Percentiles rank a stretch among this genome's conserved stretches.
These are phyloP conservation scores for Bufo gargarizans DNA, from an alignment of 2,113 vertebrate species.

Conservation along the genomic window DNA sequence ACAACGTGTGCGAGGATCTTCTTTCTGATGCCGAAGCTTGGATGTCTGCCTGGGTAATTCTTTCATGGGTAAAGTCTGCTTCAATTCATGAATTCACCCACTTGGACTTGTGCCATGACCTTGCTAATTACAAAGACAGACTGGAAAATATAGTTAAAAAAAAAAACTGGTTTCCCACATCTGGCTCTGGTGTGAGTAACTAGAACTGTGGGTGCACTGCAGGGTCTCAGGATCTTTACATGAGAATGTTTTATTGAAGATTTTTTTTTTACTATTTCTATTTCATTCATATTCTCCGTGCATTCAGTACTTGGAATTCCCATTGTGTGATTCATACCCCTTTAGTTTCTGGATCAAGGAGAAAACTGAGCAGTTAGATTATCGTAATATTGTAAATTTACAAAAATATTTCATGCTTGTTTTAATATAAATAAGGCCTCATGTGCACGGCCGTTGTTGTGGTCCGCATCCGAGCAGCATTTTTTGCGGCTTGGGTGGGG, in stretches of 20 bases:
- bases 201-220: not conserved
- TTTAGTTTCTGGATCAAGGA: not conserved
- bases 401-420: no score
- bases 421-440: no score
- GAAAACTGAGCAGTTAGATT: not conserved
- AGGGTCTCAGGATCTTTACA: not conserved
- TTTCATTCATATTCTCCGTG: not conserved
- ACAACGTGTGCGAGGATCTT: not conserved
- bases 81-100: conserved; percentile 22
- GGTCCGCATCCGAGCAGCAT: no score
- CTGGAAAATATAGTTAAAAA: not conserved
- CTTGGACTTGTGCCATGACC: conserved; percentile 11
- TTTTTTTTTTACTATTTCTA: not conserved
- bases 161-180: not conserved
- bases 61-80: conserved; percentile 16
- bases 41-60: not conserved
- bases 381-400: not conserved
- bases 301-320: not conserved
- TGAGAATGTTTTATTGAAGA: not conserved
- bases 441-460: no score
- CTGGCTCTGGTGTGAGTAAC: not conserved
- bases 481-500: no score
- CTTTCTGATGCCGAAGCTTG: not conserved
- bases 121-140: not conserved
- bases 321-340: not conserved